phyloP scores from a whole-genome alignment of 2,797 vertebrate genomes.

The Sitta carolinensis region DNA sequence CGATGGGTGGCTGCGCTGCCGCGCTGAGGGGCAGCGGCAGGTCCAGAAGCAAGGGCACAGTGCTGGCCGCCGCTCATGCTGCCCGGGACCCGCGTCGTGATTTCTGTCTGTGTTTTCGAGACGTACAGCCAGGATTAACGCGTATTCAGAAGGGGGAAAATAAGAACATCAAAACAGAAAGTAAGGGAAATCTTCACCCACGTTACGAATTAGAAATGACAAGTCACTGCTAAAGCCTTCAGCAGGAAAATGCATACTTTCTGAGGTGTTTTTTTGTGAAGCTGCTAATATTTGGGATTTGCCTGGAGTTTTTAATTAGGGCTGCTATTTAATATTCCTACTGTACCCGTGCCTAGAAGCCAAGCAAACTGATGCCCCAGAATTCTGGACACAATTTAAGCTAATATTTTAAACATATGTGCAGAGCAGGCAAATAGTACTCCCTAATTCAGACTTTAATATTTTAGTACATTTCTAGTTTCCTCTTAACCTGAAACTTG shows the following conservation, averaged over 20 bases:
- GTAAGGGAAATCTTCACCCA: background rate
- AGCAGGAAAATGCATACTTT: background rate
- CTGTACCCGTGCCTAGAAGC: background rate
- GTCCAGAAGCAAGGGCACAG: background rate
- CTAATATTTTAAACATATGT: background rate
- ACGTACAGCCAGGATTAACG: background rate
- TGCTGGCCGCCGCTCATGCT: background rate
- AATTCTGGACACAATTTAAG: background rate
- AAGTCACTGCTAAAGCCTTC: background rate
- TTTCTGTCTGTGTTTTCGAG: background rate
- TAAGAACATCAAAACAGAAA: background rate
- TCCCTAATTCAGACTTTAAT: background rate
- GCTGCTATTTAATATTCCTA: background rate
- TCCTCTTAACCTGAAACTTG: background rate
- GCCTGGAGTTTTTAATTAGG: constrained; percentile 6
- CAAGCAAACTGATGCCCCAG: background rate
- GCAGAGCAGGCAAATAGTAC: background rate
- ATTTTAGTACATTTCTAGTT: background rate
- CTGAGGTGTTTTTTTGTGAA: background rate
- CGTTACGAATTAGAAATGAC: background rate
- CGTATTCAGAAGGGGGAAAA: background rate
- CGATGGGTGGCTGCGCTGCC: rapidly evolving
- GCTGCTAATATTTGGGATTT: background rate
- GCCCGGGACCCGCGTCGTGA: background rate
- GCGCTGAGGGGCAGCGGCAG: background rate